Evolutionary conservation across 2,797 vertebrate genomes (phyloP).

Genomic region (Diplodus sargus): DNA sequence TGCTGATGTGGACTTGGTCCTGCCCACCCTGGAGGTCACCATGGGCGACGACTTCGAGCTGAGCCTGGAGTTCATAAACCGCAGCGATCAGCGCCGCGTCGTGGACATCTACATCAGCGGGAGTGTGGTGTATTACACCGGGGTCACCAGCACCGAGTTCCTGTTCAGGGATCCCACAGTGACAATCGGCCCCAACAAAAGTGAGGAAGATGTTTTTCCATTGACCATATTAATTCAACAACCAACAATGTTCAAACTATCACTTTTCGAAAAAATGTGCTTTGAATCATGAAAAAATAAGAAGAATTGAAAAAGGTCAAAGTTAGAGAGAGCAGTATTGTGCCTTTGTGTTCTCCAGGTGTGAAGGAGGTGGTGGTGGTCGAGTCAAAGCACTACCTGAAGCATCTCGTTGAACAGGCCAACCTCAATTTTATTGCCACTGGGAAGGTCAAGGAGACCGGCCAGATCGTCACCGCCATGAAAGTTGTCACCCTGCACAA

Average conservation of each 20-base stretch:
- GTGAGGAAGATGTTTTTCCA: constrained; percentile 80
- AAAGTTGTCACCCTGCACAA: constrained; percentile 85
- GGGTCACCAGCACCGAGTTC: constrained; percentile 89
- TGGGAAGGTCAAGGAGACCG: constrained; percentile 89
- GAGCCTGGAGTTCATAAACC: constrained; percentile 88
- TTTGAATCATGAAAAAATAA: neutral
- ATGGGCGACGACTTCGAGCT: constrained; percentile 90
- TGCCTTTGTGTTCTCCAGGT: constrained; percentile 68
- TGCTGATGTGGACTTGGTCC: constrained; percentile 87
- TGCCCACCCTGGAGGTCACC: constrained; percentile 84
- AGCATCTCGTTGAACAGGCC: constrained; percentile 92
- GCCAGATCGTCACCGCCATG: constrained; percentile 89
- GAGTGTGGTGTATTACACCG: constrained; percentile 93
- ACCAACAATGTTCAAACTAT: neutral
- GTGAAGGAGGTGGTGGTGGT: constrained; percentile 82
- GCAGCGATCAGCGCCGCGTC: constrained; percentile 80
- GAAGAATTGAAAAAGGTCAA: neutral
- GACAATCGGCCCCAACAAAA: constrained; percentile 81
- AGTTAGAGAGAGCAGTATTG: neutral
- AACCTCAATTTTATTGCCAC: constrained; percentile 94
- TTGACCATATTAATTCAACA: neutral
- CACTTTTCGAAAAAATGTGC: too few species aligned
- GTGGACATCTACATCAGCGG: constrained; percentile 87
- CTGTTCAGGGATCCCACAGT: constrained; percentile 84
- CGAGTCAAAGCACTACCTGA: constrained; percentile 86